phyloP scores from a whole-genome alignment of 2,113 vertebrate species.

The Caranx ignobilis region DNA sequence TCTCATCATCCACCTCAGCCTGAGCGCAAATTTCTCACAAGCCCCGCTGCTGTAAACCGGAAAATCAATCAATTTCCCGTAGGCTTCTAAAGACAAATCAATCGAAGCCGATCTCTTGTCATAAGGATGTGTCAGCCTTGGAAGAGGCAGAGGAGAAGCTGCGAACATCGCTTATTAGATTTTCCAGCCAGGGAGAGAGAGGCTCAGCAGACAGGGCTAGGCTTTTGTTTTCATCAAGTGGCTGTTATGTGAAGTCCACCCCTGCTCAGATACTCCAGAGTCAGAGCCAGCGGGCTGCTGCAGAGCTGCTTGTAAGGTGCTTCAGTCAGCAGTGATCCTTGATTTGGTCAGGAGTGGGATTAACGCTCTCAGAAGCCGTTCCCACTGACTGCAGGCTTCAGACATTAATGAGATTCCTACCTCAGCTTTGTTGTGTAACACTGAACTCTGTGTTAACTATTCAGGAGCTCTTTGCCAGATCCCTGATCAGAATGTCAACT shows the following conservation, averaged over 20 bases:
- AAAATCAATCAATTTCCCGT: conserved; percentile 62
- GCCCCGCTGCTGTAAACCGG: conserved; percentile 36
- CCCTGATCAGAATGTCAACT: neutral
- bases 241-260: conserved; percentile 62
- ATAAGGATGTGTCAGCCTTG: conserved; percentile 68
- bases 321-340: conserved; percentile 62
- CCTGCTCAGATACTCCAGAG: conserved; percentile 15
- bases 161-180: conserved; percentile 67
- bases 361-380: conserved; percentile 45
- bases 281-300: conserved; percentile 29
- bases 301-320: conserved; percentile 25
- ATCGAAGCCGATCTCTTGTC: conserved; percentile 72
- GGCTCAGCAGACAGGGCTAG: conserved; percentile 36
- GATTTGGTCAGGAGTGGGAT: conserved; percentile 44
- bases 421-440: conserved; percentile 36
- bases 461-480: conserved; percentile 26
- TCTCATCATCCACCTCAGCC: conserved; percentile 8
- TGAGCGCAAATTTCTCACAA: conserved; percentile 36
- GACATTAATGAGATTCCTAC: conserved; percentile 53
- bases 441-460: conserved; percentile 30
- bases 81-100: conserved; percentile 73
- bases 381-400: conserved; percentile 25
- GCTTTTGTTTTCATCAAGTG: conserved; percentile 72
- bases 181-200: conserved; percentile 16
- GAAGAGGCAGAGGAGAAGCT: conserved; percentile 36